Conservation (phyloP, 2,888 invertebrate species). For the Flabesymbios commensalis region DNA sequence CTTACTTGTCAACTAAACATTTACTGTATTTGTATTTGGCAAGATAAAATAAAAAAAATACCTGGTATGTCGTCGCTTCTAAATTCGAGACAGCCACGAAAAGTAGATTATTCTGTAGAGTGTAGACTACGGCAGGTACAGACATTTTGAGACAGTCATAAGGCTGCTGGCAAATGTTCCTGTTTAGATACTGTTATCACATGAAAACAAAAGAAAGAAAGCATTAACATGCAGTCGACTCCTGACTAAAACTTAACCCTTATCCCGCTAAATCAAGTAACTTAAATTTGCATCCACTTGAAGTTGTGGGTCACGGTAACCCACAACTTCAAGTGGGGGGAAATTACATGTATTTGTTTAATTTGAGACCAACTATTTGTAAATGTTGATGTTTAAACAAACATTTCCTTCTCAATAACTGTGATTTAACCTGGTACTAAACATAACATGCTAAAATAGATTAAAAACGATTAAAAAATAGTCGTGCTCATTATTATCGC, state of each 20-base stretch:
- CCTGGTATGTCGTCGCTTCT: conserved; percentile 99
- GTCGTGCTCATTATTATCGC: too few relatives aligned
- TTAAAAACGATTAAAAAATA: too few relatives aligned
- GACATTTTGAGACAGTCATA: conserved; percentile 69
- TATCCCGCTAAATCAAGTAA: background rate
- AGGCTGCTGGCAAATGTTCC: conserved; percentile 68
- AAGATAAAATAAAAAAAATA: conserved; percentile 48
- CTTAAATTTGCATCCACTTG: background rate
- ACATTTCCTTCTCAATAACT: too few relatives aligned
- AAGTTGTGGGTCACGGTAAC: background rate
- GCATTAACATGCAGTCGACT: too few relatives aligned
- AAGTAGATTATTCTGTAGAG: conserved; percentile 94
- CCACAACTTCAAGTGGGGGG: background rate
- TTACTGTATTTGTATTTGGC: background rate
- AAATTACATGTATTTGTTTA: too few relatives aligned
- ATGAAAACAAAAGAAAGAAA: too few relatives aligned
- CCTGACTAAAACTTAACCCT: conserved; percentile 34
- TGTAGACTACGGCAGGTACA: conserved; percentile 92
- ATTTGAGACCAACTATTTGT: too few relatives aligned
- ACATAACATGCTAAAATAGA: too few relatives aligned
- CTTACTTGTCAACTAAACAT: too few relatives aligned
- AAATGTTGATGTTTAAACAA: too few relatives aligned
- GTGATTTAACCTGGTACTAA: too few relatives aligned
- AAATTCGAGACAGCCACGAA: conserved; percentile 96
- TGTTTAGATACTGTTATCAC: conserved; percentile 47